These are phyloP conservation scores for Mylabris sibirica DNA, from an alignment of 2,888 invertebrate species.

Conservation along the genomic window DNA sequence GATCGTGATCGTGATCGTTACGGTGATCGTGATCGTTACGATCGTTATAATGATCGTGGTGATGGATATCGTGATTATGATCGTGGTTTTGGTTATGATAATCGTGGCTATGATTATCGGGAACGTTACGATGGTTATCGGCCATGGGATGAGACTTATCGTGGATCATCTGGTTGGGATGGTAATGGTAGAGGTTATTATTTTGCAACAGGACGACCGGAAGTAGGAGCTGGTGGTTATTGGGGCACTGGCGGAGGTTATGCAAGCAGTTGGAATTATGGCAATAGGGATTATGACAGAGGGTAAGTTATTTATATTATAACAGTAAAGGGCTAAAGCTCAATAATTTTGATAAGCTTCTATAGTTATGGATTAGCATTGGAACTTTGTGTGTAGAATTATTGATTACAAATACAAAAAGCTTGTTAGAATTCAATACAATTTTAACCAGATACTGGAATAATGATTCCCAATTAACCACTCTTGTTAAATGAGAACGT, in stretches of 20 bases:
- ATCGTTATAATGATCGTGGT: constrained; percentile 13
- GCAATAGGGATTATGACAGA: constrained; percentile 39
- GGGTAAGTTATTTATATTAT: constrained; percentile 31
- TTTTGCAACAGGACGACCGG: constrained; percentile 66
- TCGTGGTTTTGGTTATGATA: constrained; percentile 50
- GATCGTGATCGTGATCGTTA: constrained; percentile 51
- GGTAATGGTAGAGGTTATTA: constrained; percentile 69
- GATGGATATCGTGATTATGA: constrained; percentile 36
- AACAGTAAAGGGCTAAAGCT: constrained; percentile 16
- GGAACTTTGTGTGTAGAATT: no score
- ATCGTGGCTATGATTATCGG: constrained; percentile 62
- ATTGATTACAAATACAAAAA: background rate
- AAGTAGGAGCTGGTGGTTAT: constrained; percentile 46
- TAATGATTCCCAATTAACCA: background rate
- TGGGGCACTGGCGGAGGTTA: constrained; percentile 39
- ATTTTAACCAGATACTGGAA: background rate
- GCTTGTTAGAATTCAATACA: background rate
- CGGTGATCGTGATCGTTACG: constrained; percentile 48
- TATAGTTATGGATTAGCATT: background rate
- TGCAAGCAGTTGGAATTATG: constrained; percentile 48
- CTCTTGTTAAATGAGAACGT: background rate
- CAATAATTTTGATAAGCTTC: background rate
- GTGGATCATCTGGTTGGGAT: constrained; percentile 70
- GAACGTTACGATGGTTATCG: constrained; percentile 47
- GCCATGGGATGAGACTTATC: constrained; percentile 58